Base-by-base conservation (phyloP, 2,113 vertebrate species). In the Thinocorus orbignyianus region DNA sequence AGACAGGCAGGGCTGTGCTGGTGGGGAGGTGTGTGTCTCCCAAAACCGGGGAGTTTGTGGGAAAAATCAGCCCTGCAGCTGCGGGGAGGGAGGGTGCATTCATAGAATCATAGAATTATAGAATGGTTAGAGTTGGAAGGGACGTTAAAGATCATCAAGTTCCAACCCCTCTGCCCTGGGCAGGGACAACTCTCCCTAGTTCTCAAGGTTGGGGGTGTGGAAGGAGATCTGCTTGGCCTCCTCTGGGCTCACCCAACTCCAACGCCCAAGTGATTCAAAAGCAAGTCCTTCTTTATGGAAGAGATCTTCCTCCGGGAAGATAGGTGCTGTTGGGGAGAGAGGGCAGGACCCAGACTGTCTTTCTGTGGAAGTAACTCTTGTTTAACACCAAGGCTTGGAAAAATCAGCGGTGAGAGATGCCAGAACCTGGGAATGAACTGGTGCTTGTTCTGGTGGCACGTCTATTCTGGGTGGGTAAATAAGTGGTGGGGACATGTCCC, bases 381-480 rank as follows among this genome's bases (percentile, higher is more conserved):
- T 69, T 88, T 20, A 46, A 42, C 62, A 69, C 49, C 0, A 11
- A 51, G 60, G 64, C 80, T 74, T 66, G 69, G 71, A 69, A 90
- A 33, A 57, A 22, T 2, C 49, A 44, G 42, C 7, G 25, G 35
- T 25, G 88, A 90, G 89, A 31, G n/a, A 6, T 26, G 55, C 81
- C 55, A 46, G 83, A 62, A 20, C 8, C 13, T 3, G 25, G 58
- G 85, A 41, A 79, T 93, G 92, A 95, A 54, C 64, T 54, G 64
- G 31, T 71, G 19, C 73, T 92, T 91, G 92, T 95, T 88, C 89
- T 87, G 19, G 35, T 86, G 78, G 57, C 7, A 4, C 1, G 0
- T 64, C 84, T 87, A 39, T 91, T 95, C 81, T 54, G 81, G 93
- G 89, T 66, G 41, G 73, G 96, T 93, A 81, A 91, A 93, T 93